Evolutionary conservation across 2,797 vertebrate genomes (phyloP).

Genomic region (Gadopsis bispinosus): DNA sequence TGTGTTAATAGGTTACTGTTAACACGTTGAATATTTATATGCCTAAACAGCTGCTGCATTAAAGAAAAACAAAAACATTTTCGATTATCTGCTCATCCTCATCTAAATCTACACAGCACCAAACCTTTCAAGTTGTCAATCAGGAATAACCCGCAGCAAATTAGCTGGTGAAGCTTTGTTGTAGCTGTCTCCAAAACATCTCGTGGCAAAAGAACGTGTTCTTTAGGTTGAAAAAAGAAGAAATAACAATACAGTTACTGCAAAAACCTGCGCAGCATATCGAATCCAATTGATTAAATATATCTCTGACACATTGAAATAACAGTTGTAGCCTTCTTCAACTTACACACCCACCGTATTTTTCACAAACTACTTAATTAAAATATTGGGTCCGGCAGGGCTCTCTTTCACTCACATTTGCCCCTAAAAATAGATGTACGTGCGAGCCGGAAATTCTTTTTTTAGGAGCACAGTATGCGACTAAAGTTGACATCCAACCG

Average conservation of each 20-base stretch:
- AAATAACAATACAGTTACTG: neutral
- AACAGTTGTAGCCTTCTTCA: too few relatives aligned
- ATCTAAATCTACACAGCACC: neutral
- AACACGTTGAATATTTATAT: conserved; percentile 5
- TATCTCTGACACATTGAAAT: too few relatives aligned
- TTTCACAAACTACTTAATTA: neutral
- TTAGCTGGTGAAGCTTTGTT: neutral
- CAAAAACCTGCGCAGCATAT: neutral
- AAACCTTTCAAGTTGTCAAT: neutral
- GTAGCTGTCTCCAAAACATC: neutral
- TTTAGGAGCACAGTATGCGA: too few relatives aligned
- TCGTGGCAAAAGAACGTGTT: neutral
- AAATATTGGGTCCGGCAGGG: neutral
- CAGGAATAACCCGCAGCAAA: neutral
- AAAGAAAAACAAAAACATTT: neutral
- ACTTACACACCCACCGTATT: too few relatives aligned
- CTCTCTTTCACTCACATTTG: too few relatives aligned
- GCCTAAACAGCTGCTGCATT: neutral
- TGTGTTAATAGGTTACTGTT: conserved; percentile 7
- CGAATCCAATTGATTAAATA: too few relatives aligned
- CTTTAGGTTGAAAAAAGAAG: neutral
- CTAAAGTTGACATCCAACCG: too few relatives aligned
- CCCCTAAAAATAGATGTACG: too few relatives aligned
- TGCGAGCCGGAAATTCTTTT: too few relatives aligned
- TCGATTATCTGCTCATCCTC: neutral